Percentiles rank a stretch among this genome's conserved stretches.
phyloP scores from a whole-genome alignment of 2,888 invertebrate genomes.

The Campaea margaritaria region DNA sequence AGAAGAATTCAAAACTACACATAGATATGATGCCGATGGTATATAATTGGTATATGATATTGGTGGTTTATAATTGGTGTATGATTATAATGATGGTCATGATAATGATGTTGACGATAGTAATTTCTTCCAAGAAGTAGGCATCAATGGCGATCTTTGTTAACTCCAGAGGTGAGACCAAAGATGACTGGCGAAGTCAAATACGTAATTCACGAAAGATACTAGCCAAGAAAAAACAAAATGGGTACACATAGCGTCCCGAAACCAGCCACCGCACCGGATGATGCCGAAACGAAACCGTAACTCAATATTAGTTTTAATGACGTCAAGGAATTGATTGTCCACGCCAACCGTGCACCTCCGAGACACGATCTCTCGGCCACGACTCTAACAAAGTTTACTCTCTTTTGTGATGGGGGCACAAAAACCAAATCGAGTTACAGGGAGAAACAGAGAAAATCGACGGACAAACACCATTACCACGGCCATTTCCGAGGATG shows the following conservation, averaged over 20 bases:
- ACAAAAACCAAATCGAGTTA: constrained; percentile 85
- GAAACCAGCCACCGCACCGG: background rate
- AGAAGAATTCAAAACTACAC: no score
- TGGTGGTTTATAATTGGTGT: no score
- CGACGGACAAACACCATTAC: constrained; percentile 82
- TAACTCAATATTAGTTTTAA: constrained; percentile 82
- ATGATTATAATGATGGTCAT: no score
- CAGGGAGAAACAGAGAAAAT: constrained; percentile 82
- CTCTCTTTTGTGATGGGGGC: constrained; percentile 68
- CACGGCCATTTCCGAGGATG: constrained; percentile 80
- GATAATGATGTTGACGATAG: no score
- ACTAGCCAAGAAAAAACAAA: background rate
- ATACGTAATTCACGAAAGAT: background rate
- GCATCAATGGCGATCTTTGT: no score
- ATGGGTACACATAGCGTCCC: background rate
- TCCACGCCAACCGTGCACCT: constrained; percentile 65
- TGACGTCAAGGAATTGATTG: constrained; percentile 77
- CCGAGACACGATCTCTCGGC: constrained; percentile 66
- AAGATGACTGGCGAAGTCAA: no score
- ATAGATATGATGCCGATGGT: no score
- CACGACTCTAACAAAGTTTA: constrained; percentile 82
- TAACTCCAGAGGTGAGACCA: no score
- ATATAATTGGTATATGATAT: no score
- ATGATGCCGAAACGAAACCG: constrained; percentile 60
- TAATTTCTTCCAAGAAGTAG: no score